Conservation (phyloP, 1,140 invertebrate genomes). For the Babylonia areolata region DNA sequence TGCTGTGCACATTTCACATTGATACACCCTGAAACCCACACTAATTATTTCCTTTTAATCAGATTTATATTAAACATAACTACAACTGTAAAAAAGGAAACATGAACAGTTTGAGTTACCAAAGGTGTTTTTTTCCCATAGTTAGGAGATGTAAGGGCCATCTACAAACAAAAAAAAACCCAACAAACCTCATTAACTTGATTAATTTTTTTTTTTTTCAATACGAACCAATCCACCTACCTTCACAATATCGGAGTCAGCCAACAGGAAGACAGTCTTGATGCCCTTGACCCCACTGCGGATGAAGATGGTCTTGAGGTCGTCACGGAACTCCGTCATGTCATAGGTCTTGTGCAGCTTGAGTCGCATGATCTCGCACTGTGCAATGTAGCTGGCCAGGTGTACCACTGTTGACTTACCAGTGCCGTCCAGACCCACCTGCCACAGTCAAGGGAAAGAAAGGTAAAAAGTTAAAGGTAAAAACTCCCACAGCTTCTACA, state of each 20-base stretch:
- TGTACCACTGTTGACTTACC: conserved; percentile 73
- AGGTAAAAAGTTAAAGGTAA: too few relatives aligned
- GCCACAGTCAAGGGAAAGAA: too few relatives aligned
- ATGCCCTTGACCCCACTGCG: conserved; percentile 69
- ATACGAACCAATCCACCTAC: conserved; percentile 68
- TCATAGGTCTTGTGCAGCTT: conserved; percentile 86
- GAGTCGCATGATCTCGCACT: conserved; percentile 71
- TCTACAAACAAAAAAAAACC: neutral
- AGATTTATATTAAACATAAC: too few relatives aligned
- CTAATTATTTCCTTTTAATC: too few relatives aligned
- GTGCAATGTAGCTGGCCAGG: conserved; percentile 70
- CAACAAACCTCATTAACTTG: neutral
- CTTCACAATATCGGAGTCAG: conserved; percentile 81
- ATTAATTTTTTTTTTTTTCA: neutral
- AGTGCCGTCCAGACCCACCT: conserved; percentile 75
- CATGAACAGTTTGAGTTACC: too few relatives aligned
- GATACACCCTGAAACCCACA: too few relatives aligned
- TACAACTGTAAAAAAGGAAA: too few relatives aligned
- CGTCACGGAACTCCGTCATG: conserved; percentile 85
- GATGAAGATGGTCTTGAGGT: conserved; percentile 83
- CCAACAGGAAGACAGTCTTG: conserved; percentile 73
- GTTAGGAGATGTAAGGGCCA: too few relatives aligned
- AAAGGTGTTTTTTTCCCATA: too few relatives aligned
- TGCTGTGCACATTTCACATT: too few relatives aligned
- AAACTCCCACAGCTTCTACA: too few relatives aligned